phyloP scores from a whole-genome alignment of 2,888 invertebrate species.

The Dolichomitus sp. region DNA sequence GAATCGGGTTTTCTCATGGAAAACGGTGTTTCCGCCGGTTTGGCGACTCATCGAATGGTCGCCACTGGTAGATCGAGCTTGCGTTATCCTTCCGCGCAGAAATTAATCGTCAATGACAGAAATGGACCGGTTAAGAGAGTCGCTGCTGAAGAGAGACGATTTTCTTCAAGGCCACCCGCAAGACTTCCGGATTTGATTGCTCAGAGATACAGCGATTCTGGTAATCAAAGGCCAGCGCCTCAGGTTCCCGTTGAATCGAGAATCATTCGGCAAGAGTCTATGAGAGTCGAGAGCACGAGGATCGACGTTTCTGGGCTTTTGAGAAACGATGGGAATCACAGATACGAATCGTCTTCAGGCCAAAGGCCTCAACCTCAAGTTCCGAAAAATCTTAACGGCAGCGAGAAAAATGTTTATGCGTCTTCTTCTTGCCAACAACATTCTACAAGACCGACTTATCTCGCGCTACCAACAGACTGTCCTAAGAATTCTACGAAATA shows the following conservation, averaged over 20 bases:
- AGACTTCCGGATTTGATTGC: slow-evolving; percentile 81
- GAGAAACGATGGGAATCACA: slow-evolving; percentile 73
- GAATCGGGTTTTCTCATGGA: slow-evolving; percentile 75
- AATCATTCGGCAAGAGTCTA: slow-evolving; percentile 82
- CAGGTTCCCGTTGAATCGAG: slow-evolving; percentile 82
- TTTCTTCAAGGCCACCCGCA: slow-evolving; percentile 76
- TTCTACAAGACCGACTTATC: slow-evolving; percentile 72
- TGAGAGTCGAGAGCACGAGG: slow-evolving; percentile 78
- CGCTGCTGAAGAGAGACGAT: slow-evolving; percentile 76
- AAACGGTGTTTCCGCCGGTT: slow-evolving; percentile 77
- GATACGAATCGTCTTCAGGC: slow-evolving; percentile 76
- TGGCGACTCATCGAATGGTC: slow-evolving; percentile 78
- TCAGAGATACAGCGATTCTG: slow-evolving; percentile 81
- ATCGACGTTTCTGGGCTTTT: slow-evolving; percentile 74
- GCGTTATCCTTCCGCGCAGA: slow-evolving; percentile 86
- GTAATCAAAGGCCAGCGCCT: slow-evolving; percentile 81
- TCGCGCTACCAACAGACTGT: slow-evolving; percentile 68
- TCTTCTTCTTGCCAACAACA: slow-evolving; percentile 43
- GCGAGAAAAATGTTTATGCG: slow-evolving; percentile 66
- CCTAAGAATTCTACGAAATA: slow-evolving; percentile 70
- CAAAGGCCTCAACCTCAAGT: slow-evolving; percentile 83
- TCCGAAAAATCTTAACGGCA: slow-evolving; percentile 54
- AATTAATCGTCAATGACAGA: slow-evolving; percentile 86
- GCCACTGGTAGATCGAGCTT: slow-evolving; percentile 86
- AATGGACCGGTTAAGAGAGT: slow-evolving; percentile 81